Conservation (phyloP, 2,113 vertebrate genomes). For the Laticauda laticaudata region DNA sequence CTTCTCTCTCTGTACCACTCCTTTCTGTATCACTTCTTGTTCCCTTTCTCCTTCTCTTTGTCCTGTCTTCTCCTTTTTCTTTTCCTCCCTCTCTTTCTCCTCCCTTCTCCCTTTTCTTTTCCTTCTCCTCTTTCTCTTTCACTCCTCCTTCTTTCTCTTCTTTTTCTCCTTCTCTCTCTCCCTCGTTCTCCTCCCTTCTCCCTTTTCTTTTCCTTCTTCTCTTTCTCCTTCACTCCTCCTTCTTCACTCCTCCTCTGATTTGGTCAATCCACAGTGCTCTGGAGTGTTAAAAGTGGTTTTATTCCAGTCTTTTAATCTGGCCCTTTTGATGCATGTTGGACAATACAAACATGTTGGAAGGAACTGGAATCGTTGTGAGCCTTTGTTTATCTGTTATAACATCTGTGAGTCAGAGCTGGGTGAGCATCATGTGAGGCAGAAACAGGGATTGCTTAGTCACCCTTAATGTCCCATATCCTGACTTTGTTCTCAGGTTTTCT, state of each 20-base stretch:
- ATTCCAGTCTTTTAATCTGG: background rate
- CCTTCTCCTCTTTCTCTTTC: background rate
- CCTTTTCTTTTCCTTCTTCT: background rate
- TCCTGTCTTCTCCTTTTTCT: background rate
- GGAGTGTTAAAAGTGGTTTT: background rate
- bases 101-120: background rate
- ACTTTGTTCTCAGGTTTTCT: background rate
- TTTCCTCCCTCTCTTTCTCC: background rate
- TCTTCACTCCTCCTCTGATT: background rate
- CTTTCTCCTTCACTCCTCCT: background rate
- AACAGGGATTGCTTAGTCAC: background rate
- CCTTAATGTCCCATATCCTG: background rate
- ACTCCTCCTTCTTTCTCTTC: no score
- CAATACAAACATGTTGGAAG: background rate
- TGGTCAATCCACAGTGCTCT: background rate
- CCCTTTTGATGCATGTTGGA: background rate
- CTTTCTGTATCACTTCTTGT: background rate
- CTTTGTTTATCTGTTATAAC: background rate
- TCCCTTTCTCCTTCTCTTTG: background rate
- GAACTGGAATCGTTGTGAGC: no score
- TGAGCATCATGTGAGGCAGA: rapidly evolving
- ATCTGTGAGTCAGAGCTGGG: background rate
- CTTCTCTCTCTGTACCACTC: background rate
- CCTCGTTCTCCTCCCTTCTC: background rate
- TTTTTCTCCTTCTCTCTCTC: no score